Evolutionary conservation across 2,797 vertebrate species (phyloP), one percentile per base, ranked within the genome.

Genomic region (Sebastolobus alascanus): DNA sequence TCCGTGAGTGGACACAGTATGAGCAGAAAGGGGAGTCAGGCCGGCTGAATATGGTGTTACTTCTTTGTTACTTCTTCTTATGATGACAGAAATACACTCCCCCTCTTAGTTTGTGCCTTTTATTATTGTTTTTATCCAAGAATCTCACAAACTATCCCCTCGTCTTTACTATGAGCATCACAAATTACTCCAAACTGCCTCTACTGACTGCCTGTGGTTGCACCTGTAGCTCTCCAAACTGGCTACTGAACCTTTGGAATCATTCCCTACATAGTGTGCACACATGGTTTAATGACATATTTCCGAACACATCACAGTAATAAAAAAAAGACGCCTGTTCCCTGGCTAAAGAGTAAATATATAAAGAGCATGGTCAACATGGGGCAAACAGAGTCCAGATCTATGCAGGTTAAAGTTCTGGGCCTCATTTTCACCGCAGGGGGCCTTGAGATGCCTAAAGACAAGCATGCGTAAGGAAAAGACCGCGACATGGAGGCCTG

Each of bases 371-470:
- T 56, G 77, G 73, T 80, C 77, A 89, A 90, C 81, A 76, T 46
- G 70, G 73, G 82, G 83, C 64, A 75, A 84, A 86, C 71, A 83
- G 65, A 84, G 64, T 85, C 81, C 70, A 86, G 68, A 87, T 90
- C 84, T 89, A 73, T 80, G 78, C 90, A 90, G 94, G 92, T 93
- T 92, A 94, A 93, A 92, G 89, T 90, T 82, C 75, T 89, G 85
- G 92, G 92, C 92, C 93, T 95, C 93, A 90, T 94, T 92, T 93
- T 93, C 93, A 83, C 94, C 66, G 1, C 91, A 88, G 91, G 93
- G 89, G 90, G 86, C 74, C 79, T 85, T 78, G 83, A 91, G 91
- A 95, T 94, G 94, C 90, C 93, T 95, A 91, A 95, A 94, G 94
- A 95, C 92, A 83, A 84, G 92, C 87, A 92, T 92, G 91, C 83